These are phyloP conservation scores for Drosophila falleni DNA, from an alignment of 2,888 invertebrate species.

Conservation along the genomic window DNA sequence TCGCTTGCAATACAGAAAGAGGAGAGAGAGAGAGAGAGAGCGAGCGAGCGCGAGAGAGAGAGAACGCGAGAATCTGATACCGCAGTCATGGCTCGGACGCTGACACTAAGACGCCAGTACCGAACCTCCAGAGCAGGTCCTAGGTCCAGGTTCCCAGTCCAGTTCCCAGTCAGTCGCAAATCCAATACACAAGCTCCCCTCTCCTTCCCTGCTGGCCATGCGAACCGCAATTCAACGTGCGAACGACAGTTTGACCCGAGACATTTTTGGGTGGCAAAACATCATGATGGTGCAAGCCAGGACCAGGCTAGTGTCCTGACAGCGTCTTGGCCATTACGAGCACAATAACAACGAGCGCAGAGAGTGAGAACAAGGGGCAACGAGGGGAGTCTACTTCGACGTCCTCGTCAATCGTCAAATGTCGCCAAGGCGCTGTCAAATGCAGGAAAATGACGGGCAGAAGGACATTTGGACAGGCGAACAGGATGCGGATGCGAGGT, in stretches of 20 bases:
- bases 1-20: constrained; percentile 43
- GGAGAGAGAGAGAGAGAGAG: neutral
- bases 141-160: constrained; percentile 28
- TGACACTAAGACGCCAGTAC: constrained; percentile 79
- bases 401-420: constrained; percentile 84
- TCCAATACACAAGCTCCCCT: constrained; percentile 67
- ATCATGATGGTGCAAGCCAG: constrained; percentile 39
- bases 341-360: constrained; percentile 54
- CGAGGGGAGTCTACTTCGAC: constrained; percentile 60
- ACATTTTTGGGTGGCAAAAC: constrained; percentile 68
- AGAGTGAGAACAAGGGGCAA: neutral
- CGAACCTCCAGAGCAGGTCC: constrained; percentile 22
- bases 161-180: constrained; percentile 58
- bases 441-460: constrained; percentile 68
- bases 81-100: constrained; percentile 53
- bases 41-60: neutral
- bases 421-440: constrained; percentile 80
- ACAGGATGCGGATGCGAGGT: constrained; percentile 43
- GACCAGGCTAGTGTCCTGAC: constrained; percentile 21
- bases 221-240: constrained; percentile 79
- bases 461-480: constrained; percentile 44
- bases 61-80: constrained; percentile 4
- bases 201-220: constrained; percentile 15
- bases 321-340: constrained; percentile 67
- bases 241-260: constrained; percentile 78